Conservation (phyloP, 1,140 invertebrate genomes). For the Formica exsecta region DNA sequence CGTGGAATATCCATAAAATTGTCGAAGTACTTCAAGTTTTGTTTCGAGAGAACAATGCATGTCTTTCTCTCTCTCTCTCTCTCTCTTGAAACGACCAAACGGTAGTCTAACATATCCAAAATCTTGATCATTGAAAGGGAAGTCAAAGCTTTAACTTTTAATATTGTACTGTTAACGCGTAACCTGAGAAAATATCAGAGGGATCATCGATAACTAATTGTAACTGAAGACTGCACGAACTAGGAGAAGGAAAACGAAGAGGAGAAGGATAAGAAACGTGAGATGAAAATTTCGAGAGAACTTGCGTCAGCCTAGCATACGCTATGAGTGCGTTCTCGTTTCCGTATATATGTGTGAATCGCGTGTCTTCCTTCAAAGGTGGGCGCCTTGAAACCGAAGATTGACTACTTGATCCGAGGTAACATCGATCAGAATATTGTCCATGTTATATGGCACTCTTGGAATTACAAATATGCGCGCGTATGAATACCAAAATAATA, state of each 20-base stretch:
- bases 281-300: slow-evolving; percentile 49
- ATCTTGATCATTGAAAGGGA: not conserved
- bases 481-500: not conserved
- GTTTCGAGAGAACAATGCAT: not conserved
- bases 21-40: not conserved
- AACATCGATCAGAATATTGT: not conserved
- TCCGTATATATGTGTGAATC: not conserved
- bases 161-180: slow-evolving; percentile 4
- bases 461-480: not conserved
- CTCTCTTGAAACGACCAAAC: not conserved
- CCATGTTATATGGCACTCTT: not conserved
- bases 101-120: not conserved
- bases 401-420: not conserved
- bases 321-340: not conserved
- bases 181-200: slow-evolving; percentile 25
- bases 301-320: slow-evolving; percentile 49
- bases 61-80: too few species aligned
- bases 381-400: slow-evolving; percentile 11
- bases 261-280: slow-evolving; percentile 2
- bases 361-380: slow-evolving; percentile 29
- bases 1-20: not conserved
- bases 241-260: not conserved
- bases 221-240: slow-evolving; percentile 29
- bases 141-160: not conserved
- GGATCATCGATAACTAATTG: not conserved